A percentile compares a stretch with the other conserved stretches of the same genome.
Conservation (phyloP, 2,888 invertebrate species). For the Pteria penguin region DNA sequence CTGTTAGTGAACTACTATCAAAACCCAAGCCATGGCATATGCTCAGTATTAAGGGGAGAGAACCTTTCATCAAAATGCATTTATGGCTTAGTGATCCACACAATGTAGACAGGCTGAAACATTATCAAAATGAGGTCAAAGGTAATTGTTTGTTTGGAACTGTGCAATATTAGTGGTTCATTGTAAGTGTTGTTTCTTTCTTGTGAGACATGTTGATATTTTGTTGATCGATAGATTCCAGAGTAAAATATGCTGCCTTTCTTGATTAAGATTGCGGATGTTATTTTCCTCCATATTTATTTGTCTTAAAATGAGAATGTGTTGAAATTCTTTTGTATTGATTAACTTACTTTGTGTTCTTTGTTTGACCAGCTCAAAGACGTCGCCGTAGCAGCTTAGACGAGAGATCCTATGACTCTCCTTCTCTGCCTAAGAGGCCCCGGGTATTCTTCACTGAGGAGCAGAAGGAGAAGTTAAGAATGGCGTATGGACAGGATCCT, state of each 20-base stretch:
- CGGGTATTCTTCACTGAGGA: conserved; percentile 98
- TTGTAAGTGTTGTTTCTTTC: too few species aligned
- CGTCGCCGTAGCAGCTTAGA: conserved; percentile 83
- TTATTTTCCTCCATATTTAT: too few species aligned
- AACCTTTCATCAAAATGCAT: conserved; percentile 85
- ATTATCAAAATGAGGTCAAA: conserved; percentile 79
- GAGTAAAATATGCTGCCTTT: too few species aligned
- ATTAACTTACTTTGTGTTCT: too few species aligned
- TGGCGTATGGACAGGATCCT: conserved; percentile 97
- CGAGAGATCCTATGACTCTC: conserved; percentile 72
- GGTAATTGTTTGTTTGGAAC: too few species aligned
- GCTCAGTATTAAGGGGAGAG: conserved; percentile 98
- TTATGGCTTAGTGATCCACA: conserved; percentile 97
- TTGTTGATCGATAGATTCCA: too few species aligned
- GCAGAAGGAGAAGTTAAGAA: conserved; percentile 96
- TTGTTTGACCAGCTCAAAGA: conserved; percentile 84
- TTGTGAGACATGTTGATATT: too few species aligned
- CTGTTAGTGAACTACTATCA: conserved; percentile 96
- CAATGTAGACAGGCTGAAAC: conserved; percentile 94
- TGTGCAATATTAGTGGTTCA: too few species aligned
- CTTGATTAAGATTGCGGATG: too few species aligned
- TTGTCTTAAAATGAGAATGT: too few species aligned
- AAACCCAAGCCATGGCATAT: conserved; percentile 99
- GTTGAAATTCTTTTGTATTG: too few species aligned
- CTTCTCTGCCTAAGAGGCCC: conserved; percentile 82